Percentiles rank a stretch among this genome's conserved stretches.
Evolutionary conservation across 2,113 vertebrate species (phyloP).

Genomic region (Aegotheles bennettii): DNA sequence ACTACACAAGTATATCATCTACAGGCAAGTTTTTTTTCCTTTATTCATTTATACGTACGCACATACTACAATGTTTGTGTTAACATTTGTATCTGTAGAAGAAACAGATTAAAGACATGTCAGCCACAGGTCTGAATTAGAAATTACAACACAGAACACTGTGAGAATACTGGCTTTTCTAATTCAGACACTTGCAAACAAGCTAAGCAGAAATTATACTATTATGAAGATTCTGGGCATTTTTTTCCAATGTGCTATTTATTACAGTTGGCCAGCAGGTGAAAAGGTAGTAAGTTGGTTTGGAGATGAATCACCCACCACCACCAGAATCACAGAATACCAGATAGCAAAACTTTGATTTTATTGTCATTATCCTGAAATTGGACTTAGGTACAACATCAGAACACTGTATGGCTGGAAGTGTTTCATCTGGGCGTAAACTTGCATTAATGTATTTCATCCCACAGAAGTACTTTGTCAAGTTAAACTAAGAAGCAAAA

Average conservation of each 20-base stretch:
- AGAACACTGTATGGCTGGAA: background rate
- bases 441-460: background rate
- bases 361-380: background rate
- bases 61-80: background rate
- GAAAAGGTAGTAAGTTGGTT: background rate
- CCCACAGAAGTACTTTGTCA: background rate
- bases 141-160: background rate
- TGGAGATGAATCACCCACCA: background rate
- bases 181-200: background rate
- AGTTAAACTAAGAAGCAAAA: background rate
- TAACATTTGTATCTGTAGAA: background rate
- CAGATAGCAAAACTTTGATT: background rate
- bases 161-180: background rate
- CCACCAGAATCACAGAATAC: no score
- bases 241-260: background rate
- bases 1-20: background rate
- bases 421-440: background rate
- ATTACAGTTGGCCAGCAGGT: background rate
- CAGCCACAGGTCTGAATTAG: background rate
- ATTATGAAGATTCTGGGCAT: background rate
- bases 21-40: background rate
- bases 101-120: background rate
- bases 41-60: rapidly evolving
- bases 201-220: background rate
- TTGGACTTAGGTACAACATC: background rate